phyloP scores from a whole-genome alignment of 2,797 vertebrate genomes.

The Pempheris klunzingeri region DNA sequence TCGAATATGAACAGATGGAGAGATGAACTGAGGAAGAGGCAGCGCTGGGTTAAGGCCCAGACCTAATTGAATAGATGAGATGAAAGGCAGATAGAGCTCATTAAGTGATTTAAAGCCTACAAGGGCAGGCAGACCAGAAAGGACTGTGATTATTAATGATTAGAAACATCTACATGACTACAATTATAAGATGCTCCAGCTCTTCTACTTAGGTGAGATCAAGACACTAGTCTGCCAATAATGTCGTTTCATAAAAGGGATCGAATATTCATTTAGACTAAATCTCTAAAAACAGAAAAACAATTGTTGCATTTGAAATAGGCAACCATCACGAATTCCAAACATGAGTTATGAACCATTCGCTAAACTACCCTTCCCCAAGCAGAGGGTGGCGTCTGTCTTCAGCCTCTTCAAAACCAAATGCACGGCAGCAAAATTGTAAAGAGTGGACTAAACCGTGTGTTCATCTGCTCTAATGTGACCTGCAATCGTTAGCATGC shows the following conservation, averaged over 20 bases:
- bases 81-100: conserved; percentile 57
- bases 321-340: too few relatives aligned
- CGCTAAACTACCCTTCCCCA: background rate
- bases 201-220: background rate
- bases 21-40: conserved; percentile 30
- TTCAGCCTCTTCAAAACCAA: background rate
- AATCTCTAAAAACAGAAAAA: background rate
- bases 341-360: background rate
- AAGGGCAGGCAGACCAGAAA: conserved; percentile 33
- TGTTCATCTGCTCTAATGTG: background rate
- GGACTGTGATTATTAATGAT: conserved; percentile 10
- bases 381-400: background rate
- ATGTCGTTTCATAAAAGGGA: background rate
- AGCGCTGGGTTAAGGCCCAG: conserved; percentile 40
- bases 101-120: conserved; percentile 39
- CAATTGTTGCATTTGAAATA: background rate
- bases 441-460: background rate
- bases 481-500: background rate
- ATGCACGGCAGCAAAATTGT: background rate
- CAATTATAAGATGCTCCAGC: conserved; percentile 1
- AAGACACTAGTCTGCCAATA: background rate
- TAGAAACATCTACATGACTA: conserved; percentile 29
- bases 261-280: background rate
- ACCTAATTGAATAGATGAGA: conserved; percentile 68
- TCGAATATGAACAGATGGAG: conserved; percentile 33